Conservation (phyloP, 2,888 invertebrate genomes). For the Tuta absoluta region DNA sequence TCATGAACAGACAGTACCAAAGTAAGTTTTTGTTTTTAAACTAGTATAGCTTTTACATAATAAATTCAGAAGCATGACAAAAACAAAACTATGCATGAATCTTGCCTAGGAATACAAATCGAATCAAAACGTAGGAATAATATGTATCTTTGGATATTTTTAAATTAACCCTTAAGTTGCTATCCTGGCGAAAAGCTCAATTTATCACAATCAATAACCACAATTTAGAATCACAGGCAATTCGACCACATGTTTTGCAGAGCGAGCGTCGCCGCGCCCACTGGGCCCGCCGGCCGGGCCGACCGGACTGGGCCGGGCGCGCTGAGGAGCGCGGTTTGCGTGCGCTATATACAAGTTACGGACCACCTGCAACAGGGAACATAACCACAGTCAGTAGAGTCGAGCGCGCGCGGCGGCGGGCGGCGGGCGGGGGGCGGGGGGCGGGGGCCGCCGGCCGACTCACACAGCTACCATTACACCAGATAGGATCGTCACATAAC, state of each 20-base stretch:
- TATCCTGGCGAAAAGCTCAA: not conserved
- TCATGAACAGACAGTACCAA: no score
- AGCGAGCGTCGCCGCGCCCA: constrained; percentile 1
- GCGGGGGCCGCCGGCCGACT: no score
- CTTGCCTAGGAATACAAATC: not conserved
- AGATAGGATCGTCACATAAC: not conserved
- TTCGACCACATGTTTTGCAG: not conserved
- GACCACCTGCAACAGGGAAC: constrained; percentile 19
- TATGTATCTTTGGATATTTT: not conserved
- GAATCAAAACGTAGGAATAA: not conserved
- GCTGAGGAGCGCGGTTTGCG: constrained; percentile 10
- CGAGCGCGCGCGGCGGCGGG: not conserved
- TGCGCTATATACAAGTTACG: constrained; percentile 7
- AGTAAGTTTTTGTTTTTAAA: no score
- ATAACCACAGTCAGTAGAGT: not conserved
- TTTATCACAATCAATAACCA: constrained; percentile 4
- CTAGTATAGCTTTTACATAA: no score
- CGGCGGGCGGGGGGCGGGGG: not conserved
- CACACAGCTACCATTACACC: not conserved
- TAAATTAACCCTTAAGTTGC: not conserved
- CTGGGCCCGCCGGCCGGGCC: not conserved
- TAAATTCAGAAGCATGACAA: no score
- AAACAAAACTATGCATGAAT: not conserved
- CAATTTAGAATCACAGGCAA: constrained; percentile 9
- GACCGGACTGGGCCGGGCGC: not conserved